phyloP scores from a whole-genome alignment of 2,797 vertebrate species.

The Sebastes alutus region DNA sequence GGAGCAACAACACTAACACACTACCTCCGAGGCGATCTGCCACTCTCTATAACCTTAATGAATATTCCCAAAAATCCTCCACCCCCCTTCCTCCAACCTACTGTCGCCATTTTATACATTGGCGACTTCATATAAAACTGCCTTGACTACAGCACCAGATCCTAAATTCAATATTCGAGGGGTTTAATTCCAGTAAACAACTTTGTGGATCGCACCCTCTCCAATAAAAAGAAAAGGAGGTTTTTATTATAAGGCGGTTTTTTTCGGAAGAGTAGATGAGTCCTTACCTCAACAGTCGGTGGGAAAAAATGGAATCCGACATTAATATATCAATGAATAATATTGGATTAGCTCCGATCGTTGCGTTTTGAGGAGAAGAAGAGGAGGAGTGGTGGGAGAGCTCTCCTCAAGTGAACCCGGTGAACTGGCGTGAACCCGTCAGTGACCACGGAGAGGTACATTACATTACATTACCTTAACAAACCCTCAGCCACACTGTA shows the following conservation, averaged over 20 bases:
- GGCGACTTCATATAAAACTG: conserved; percentile 86
- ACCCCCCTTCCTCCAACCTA: conserved; percentile 79
- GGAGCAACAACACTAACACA: conserved; percentile 56
- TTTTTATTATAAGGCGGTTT: conserved; percentile 3
- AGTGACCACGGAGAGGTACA: conserved; percentile 81
- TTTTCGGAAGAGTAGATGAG: conserved; percentile 55
- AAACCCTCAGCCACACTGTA: conserved; percentile 69
- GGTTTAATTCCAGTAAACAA: conserved; percentile 72
- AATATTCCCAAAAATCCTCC: conserved; percentile 76
- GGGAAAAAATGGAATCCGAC: conserved; percentile 78
- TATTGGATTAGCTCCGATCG: conserved; percentile 83
- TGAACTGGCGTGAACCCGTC: conserved; percentile 85
- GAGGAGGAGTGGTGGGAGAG: conserved; percentile 76
- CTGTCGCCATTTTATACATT: conserved; percentile 90
- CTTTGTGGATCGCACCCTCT: conserved; percentile 64
- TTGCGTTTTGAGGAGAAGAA: conserved; percentile 79
- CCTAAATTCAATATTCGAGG: conserved; percentile 74
- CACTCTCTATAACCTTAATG: conserved; percentile 73
- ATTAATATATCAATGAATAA: conserved; percentile 83
- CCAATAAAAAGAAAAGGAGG: conserved; percentile 5
- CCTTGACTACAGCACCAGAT: conserved; percentile 76
- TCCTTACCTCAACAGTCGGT: conserved; percentile 81
- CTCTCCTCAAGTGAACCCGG: conserved; percentile 85
- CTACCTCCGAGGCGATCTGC: conserved; percentile 58
- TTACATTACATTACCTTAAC: conserved; percentile 75